These are phyloP conservation scores for Amazona vittata DNA, from an alignment of 2,113 vertebrate genomes.

Conservation along the genomic window DNA sequence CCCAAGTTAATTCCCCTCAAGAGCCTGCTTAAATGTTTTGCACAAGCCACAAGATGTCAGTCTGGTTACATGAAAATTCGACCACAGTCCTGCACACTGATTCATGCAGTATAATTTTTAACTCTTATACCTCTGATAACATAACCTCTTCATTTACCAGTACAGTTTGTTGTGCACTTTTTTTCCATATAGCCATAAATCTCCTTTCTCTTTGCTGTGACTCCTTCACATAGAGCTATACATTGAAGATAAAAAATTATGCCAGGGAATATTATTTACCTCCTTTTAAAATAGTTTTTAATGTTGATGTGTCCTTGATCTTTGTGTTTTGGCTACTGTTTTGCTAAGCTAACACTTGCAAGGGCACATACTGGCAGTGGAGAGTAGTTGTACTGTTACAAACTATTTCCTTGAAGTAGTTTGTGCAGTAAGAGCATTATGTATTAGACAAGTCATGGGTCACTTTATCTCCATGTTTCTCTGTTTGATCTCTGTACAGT, in stretches of 20 bases:
- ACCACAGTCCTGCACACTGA: not conserved
- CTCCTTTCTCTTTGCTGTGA: not conserved
- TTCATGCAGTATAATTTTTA: not conserved
- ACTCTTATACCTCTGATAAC: not conserved
- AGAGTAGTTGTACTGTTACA: constrained; percentile 15
- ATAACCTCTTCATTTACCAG: not conserved
- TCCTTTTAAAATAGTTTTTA: not conserved
- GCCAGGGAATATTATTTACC: not conserved
- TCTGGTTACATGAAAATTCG: constrained; percentile 19
- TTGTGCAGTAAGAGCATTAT: not conserved
- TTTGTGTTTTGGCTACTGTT: not conserved
- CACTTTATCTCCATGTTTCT: not conserved
- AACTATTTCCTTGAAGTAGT: not conserved
- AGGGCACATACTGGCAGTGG: not conserved
- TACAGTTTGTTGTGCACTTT: not conserved
- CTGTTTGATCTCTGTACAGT: not conserved
- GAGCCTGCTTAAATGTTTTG: not conserved
- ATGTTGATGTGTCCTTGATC: not conserved
- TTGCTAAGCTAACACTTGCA: not conserved
- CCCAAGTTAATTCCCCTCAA: not conserved
- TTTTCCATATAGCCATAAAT: not conserved
- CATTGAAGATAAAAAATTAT: not conserved
- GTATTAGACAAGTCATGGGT: not conserved
- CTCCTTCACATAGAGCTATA: not conserved
- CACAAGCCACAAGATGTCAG: constrained; percentile 63